phyloP scores from a whole-genome alignment of 2,113 vertebrate species.

The Bubalus kerabau region DNA sequence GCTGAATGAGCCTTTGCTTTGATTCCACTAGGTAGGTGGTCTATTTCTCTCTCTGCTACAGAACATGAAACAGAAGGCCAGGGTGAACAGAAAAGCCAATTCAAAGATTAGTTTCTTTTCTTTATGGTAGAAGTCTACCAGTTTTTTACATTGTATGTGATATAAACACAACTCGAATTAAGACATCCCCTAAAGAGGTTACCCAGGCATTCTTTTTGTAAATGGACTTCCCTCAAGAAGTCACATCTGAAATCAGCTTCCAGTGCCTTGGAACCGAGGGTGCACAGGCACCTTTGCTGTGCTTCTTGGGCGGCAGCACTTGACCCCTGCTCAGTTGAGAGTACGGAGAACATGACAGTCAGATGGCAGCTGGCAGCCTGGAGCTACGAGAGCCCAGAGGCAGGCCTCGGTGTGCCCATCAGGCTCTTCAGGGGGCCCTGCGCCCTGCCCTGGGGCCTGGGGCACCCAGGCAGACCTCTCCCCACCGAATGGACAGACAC shows the following conservation, averaged over 20 bases:
- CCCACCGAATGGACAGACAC: neutral
- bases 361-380: neutral
- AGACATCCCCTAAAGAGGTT: neutral
- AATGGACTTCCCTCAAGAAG: neutral
- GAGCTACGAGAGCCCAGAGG: neutral
- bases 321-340: fast-evolving
- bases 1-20: neutral
- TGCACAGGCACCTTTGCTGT: neutral
- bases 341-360: neutral
- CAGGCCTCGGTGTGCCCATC: no score
- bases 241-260: neutral
- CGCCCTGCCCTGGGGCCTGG: neutral
- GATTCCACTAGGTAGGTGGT: neutral
- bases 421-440: fast-evolving
- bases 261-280: neutral
- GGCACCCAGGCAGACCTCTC: neutral
- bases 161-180: neutral
- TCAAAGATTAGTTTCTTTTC: neutral
- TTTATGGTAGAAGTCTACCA: neutral
- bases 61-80: neutral
- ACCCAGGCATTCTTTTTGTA: neutral
- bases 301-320: neutral
- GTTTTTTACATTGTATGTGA: neutral
- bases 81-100: neutral
- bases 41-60: neutral